A percentile compares a stretch with the other conserved stretches of the same genome.
These are phyloP conservation scores for Sminthurides aquaticus DNA, from an alignment of 2,888 invertebrate species.

Conservation along the genomic window DNA sequence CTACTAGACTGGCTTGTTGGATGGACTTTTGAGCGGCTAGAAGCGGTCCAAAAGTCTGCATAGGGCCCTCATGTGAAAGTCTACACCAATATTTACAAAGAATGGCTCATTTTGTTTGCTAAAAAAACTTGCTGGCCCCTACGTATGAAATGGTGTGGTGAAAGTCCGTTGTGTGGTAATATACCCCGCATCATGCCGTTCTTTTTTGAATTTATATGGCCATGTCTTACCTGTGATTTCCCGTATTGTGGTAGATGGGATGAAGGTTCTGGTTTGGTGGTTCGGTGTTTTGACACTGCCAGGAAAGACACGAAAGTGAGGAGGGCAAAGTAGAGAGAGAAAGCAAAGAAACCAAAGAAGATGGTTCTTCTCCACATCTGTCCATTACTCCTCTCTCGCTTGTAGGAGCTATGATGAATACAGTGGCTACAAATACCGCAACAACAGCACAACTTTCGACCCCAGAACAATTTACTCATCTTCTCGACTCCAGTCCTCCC, in stretches of 20 bases:
- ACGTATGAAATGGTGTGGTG: too few species aligned
- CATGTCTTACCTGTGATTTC: slow-evolving; percentile 12
- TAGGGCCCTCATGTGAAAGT: too few species aligned
- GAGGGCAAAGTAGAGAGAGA: slow-evolving; percentile 40
- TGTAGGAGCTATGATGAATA: slow-evolving; percentile 5
- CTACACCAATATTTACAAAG: too few species aligned
- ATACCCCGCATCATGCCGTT: too few species aligned
- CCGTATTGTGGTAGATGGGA: neutral
- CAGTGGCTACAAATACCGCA: slow-evolving; percentile 26
- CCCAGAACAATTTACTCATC: slow-evolving; percentile 39
- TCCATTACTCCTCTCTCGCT: slow-evolving; percentile 20
- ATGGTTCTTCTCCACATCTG: slow-evolving; percentile 40
- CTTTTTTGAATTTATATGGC: too few species aligned
- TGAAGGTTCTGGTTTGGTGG: neutral
- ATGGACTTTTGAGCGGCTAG: too few species aligned
- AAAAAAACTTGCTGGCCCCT: too few species aligned
- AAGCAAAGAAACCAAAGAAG: slow-evolving; percentile 39
- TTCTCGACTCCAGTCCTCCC: neutral
- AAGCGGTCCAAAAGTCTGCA: too few species aligned
- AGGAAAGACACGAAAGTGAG: slow-evolving; percentile 41
- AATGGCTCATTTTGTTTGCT: too few species aligned
- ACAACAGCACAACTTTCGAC: slow-evolving; percentile 32
- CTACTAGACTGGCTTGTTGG: too few species aligned
- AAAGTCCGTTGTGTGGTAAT: too few species aligned
- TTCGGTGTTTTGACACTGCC: slow-evolving; percentile 37